These are phyloP conservation scores for Caerostris extrusa DNA, from an alignment of 1,140 invertebrate genomes.

Conservation along the genomic window DNA sequence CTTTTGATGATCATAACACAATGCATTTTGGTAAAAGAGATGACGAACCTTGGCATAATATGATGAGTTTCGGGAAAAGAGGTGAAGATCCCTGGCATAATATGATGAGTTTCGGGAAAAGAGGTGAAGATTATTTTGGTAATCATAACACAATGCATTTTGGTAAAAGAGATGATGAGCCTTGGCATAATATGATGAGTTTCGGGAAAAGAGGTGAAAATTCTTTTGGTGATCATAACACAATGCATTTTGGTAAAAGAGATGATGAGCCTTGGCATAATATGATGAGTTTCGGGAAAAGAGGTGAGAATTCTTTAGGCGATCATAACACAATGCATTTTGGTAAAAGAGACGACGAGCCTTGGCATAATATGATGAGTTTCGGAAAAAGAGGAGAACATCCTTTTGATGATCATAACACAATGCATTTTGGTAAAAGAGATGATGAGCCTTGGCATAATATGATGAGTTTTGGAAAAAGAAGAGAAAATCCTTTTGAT, in stretches of 20 bases:
- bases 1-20: slow-evolving; percentile 1
- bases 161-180: slow-evolving; percentile 24
- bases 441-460: slow-evolving; percentile 48
- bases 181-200: slow-evolving; percentile 59
- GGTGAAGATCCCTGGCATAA: slow-evolving; percentile 33
- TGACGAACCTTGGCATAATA: slow-evolving; percentile 58
- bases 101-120: not conserved
- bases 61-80: slow-evolving; percentile 68
- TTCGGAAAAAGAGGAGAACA: slow-evolving; percentile 45
- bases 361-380: slow-evolving; percentile 58
- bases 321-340: slow-evolving; percentile 63
- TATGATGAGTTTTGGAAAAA: slow-evolving; percentile 64
- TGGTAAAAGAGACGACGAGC: slow-evolving; percentile 38
- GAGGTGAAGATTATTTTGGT: not conserved
- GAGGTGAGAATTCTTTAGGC: not conserved
- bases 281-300: slow-evolving; percentile 56
- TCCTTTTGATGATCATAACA: not conserved
- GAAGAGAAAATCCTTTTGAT: not conserved
- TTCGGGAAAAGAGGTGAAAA: slow-evolving; percentile 37
- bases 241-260: slow-evolving; percentile 63
- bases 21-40: slow-evolving; percentile 65
- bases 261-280: slow-evolving; percentile 10
- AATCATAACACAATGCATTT: slow-evolving; percentile 53
- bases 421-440: slow-evolving; percentile 32
- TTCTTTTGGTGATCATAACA: slow-evolving; percentile 4